A percentile compares a stretch with the other conserved stretches of the same genome.
Conservation (phyloP, 92 coral and sea anemone genomes). For the Siderastrea siderea region DNA sequence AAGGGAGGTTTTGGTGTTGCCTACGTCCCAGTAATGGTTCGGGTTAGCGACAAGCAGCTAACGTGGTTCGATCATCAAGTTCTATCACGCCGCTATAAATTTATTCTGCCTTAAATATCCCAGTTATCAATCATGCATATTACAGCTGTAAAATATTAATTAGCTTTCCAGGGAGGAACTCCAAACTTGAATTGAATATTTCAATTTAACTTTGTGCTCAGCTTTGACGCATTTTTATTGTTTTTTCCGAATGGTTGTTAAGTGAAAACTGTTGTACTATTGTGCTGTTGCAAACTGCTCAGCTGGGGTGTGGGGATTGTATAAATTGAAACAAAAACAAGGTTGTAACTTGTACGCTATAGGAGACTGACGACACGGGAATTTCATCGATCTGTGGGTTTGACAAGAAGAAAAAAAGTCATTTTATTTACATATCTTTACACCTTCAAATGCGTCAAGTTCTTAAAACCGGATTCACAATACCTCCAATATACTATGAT, state of each 20-base stretch:
- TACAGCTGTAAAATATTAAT: constrained; percentile 33
- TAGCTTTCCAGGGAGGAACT: neutral
- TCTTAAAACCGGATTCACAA: neutral
- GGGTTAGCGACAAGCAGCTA: neutral
- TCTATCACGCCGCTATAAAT: constrained; percentile 31
- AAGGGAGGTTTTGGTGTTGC: neutral
- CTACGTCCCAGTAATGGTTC: neutral
- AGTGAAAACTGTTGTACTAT: constrained; percentile 5
- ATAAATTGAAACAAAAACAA: neutral
- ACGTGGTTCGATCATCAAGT: neutral
- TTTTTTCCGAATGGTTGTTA: neutral
- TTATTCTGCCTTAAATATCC: constrained; percentile 13
- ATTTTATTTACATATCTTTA: neutral
- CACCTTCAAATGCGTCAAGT: neutral
- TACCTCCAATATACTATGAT: neutral
- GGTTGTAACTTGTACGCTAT: neutral
- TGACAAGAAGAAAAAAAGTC: constrained; percentile 7
- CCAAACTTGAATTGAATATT: constrained; percentile 1
- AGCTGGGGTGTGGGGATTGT: neutral
- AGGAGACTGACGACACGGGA: neutral
- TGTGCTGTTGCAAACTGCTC: neutral
- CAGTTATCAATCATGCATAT: constrained; percentile 28
- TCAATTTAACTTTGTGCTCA: neutral
- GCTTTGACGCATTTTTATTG: neutral
- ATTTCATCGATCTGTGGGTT: constrained; percentile 8